Percentiles rank a stretch among this genome's conserved stretches.
phyloP scores from a whole-genome alignment of 2,797 vertebrate species.

The Anisognathus igniventris region DNA sequence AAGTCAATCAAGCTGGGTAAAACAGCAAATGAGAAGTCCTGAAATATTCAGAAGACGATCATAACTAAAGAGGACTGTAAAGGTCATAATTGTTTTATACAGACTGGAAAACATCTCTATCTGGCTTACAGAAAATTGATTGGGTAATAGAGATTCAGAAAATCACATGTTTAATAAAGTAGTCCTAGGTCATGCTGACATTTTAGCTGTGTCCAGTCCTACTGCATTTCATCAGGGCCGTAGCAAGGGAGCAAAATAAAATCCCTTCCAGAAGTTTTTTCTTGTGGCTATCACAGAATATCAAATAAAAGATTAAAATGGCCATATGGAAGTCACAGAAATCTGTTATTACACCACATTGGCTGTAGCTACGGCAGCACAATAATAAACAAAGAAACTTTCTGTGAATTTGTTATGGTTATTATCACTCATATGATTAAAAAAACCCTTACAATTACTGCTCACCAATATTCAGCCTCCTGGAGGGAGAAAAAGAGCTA shows the following conservation, averaged over 20 bases:
- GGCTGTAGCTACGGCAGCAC: not conserved
- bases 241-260: not conserved
- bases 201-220: not conserved
- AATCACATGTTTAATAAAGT: not conserved
- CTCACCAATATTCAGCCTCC: not conserved
- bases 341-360: not conserved
- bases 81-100: not conserved
- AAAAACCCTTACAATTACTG: fast-evolving
- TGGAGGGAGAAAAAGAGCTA: not conserved
- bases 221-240: not conserved
- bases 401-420: not conserved
- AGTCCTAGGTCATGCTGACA: not conserved
- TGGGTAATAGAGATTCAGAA: not conserved
- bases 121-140: not conserved
- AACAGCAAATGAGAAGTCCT: not conserved
- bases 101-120: not conserved
- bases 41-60: not conserved
- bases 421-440: not conserved
- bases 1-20: not conserved
- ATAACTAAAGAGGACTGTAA: not conserved
- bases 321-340: not conserved
- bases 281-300: not conserved
- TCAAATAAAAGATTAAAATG: not conserved
- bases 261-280: not conserved
- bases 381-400: not conserved